These are phyloP conservation scores for Gymnocypris eckloni DNA, from an alignment of 2,797 vertebrate species.

Conservation along the genomic window DNA sequence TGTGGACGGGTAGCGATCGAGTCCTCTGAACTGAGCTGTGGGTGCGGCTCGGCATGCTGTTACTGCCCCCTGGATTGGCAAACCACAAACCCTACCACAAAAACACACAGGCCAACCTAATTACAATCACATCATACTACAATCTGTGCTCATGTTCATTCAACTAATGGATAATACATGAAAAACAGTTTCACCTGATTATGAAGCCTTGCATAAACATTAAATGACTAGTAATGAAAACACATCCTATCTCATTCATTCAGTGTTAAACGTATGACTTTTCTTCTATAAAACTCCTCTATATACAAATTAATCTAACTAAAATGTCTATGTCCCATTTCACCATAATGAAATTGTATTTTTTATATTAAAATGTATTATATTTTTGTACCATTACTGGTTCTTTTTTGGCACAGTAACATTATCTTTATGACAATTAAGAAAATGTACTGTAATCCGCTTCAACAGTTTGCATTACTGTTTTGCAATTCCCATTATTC, in stretches of 20 bases:
- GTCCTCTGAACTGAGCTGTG: conserved; percentile 98
- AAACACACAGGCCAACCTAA: conserved; percentile 23
- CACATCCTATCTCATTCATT: neutral
- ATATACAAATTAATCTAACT: neutral
- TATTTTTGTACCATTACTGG: neutral
- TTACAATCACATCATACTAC: neutral
- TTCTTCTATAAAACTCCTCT: neutral
- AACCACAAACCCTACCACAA: conserved; percentile 92
- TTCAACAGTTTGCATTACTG: neutral
- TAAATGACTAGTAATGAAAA: neutral
- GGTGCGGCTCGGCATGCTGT: conserved; percentile 95
- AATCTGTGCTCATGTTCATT: conserved; percentile 4
- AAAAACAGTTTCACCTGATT: neutral
- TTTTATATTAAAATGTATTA: neutral
- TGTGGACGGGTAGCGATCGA: conserved; percentile 94
- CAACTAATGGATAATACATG: neutral
- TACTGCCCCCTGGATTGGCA: conserved; percentile 97
- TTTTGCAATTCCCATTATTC: neutral
- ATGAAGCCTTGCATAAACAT: neutral
- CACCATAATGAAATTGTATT: neutral
- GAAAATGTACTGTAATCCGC: neutral
- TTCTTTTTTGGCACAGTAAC: no score
- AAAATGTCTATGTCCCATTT: neutral
- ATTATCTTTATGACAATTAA: neutral
- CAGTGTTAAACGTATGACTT: neutral